Evolutionary conservation across 2,113 vertebrate genomes (phyloP), one percentile per base, ranked within the genome.

Genomic region (Neogale vison): DNA sequence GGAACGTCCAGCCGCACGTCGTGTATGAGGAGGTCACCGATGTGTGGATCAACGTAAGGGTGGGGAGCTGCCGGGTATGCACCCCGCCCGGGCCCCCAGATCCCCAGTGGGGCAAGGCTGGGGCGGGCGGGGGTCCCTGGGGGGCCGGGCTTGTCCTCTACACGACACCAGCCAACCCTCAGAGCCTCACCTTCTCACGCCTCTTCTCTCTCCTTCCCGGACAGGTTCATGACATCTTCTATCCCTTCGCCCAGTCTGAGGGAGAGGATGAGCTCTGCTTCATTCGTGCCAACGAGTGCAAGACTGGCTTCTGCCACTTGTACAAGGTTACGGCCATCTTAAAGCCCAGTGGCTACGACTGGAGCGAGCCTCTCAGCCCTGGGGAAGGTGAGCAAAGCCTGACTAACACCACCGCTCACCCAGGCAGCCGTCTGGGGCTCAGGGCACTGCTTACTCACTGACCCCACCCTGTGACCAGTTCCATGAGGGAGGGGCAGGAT

Each of bases 151-250:
- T 21, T 14, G 23, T 20, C n/a, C 34, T 59, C 59, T 47, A 6
- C 23, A 1, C 6, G 7, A 20, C 34, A 14, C 65, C 6, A 10
- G 24, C 50, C n/a, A 1, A 7, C 29, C 7, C 7, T 29, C n/a
- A 1, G 3, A 31, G 52, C 55, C 55, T 42, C 57, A 0, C 26
- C 77, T 74, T 3, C 93, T 98, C 65, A 93, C 2, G 0, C 0
- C 2, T 4, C 67, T 52, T 81, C 63, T 67, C 34, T 93, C 55
- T 18, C 82, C 77, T 31, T 63, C 42, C 26, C 1, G 15, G 57
- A 13, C 98, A 99, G 99, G 99, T 99, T 71, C 99, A 99, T 4
- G 99, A 99, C 97, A 99, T 99, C 98, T 99, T 99, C 98, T 99
- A 99, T 96, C 99, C 99, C 31, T 99, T 99, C 98, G 96, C 99